These are phyloP conservation scores for Drosophila quinaria DNA, from an alignment of 2,888 invertebrate genomes.

Conservation along the genomic window DNA sequence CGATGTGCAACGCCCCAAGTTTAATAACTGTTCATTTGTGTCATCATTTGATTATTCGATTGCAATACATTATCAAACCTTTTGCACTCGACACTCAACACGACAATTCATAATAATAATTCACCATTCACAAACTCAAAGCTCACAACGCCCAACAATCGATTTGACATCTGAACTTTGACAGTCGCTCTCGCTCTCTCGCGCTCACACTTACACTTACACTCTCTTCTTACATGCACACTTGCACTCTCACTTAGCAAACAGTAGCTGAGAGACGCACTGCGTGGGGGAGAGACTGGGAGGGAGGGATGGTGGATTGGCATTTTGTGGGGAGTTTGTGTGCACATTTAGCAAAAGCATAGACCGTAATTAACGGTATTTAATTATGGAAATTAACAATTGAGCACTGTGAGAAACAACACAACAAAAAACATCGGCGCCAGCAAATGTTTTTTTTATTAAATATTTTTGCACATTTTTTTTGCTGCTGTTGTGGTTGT, in stretches of 20 bases:
- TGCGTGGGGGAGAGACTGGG: neutral
- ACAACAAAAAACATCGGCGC: constrained; percentile 26
- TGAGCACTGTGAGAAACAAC: constrained; percentile 64
- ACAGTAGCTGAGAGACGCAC: constrained; percentile 8
- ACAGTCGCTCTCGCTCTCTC: constrained; percentile 22
- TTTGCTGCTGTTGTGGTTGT: constrained; percentile 16
- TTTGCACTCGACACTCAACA: constrained; percentile 33
- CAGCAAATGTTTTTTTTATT: constrained; percentile 32
- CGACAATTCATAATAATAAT: constrained; percentile 20
- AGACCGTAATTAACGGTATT: constrained; percentile 73
- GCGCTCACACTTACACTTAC: constrained; percentile 12
- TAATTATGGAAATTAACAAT: constrained; percentile 80
- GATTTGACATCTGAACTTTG: constrained; percentile 73
- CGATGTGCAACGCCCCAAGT: constrained; percentile 33
- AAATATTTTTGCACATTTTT: constrained; percentile 46
- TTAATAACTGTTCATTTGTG: constrained; percentile 78
- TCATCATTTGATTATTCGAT: constrained; percentile 49
- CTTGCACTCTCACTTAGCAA: neutral
- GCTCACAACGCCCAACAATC: constrained; percentile 55
- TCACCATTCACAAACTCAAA: constrained; percentile 4
- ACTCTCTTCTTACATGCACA: constrained; percentile 7
- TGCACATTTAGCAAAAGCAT: constrained; percentile 41
- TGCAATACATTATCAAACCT: constrained; percentile 47
- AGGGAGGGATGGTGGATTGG: neutral
- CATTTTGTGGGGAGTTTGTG: constrained; percentile 33